Base-by-base conservation (phyloP, 1,140 invertebrate species). In the Lepidostoma basale region DNA sequence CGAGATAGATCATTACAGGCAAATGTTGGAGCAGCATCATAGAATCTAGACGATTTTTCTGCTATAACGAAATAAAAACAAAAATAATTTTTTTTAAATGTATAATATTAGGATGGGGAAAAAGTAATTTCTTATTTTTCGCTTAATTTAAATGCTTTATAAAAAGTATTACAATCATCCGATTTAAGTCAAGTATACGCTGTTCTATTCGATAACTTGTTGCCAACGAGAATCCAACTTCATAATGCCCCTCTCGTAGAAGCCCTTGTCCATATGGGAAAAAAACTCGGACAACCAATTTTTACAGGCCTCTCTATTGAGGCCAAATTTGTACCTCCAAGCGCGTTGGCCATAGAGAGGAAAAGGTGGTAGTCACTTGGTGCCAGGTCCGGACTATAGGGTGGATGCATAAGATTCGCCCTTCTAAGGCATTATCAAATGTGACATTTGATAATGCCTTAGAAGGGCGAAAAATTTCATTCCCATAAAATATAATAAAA, bases 281-380 rank as follows among this genome's bases (percentile, higher is more conserved):
- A 52, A 26, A 52, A 26, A 26, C 25, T 26, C 25, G 22, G 47
- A 28, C 25, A 28, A 52, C 47, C 47, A 8, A 28, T 52, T 52
- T 52, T 28, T 12, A 23, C 47, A 26, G 25, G 22, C 47, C 25
- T 44, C 42, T 45, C 14, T 16, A 45, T 45, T 45, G 42, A 18
- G 42, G 42, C 42, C 42, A 45, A 45, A 45, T 45, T 45, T 45
- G 18, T 14, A 45, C 42, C 42, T 18, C 42, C 42, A 45, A 45
- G 42, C 42, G 42, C 42, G 42, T 45, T 45, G 42, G 42, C 42
- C 42, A 45, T 45, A 45, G 42, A 45, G n/a, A 45, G 42, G 42
- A 45, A 45, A 12, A 45, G 42, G 42, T 45, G 42, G 14, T 45
- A 45, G 12, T 45, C 42, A 45, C 42, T 54, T 14, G 23, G 28